Conservation (phyloP, 2,888 invertebrate genomes). For the Hirtodrosophila confusa region DNA sequence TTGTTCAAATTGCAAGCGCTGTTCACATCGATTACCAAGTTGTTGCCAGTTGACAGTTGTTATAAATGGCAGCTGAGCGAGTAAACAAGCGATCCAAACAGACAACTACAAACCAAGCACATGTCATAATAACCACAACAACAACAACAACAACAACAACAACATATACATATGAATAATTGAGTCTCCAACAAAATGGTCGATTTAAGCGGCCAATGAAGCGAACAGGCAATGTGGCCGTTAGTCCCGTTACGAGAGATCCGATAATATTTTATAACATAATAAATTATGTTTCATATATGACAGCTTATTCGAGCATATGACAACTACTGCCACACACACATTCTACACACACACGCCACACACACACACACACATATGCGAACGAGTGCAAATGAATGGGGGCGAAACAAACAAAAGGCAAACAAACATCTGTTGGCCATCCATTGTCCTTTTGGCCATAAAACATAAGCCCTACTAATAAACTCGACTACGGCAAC, state of each 20-base stretch:
- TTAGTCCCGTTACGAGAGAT: slow-evolving; percentile 38
- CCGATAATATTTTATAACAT: slow-evolving; percentile 80
- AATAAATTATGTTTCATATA: slow-evolving; percentile 78
- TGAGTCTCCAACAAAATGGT: slow-evolving; percentile 79
- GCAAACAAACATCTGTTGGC: slow-evolving; percentile 75
- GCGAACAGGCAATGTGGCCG: slow-evolving; percentile 44
- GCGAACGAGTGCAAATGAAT: slow-evolving; percentile 30
- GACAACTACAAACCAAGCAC: slow-evolving; percentile 75
- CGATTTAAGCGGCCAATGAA: slow-evolving; percentile 78
- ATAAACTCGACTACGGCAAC: slow-evolving; percentile 71
- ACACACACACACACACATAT: slow-evolving; percentile 6
- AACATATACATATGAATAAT: slow-evolving; percentile 68
- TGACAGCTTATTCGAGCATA: slow-evolving; percentile 79
- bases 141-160: slow-evolving; percentile 36
- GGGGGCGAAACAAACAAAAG: slow-evolving; percentile 65
- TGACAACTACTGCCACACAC: slow-evolving; percentile 62
- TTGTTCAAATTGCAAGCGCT: slow-evolving; percentile 51
- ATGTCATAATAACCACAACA: slow-evolving; percentile 69
- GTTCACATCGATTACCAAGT: slow-evolving; percentile 61
- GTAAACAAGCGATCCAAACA: slow-evolving; percentile 34
- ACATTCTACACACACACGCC: slow-evolving; percentile 12
- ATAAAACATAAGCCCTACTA: slow-evolving; percentile 78
- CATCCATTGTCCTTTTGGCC: slow-evolving; percentile 76
- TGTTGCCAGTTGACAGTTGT: slow-evolving; percentile 73
- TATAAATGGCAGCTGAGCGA: slow-evolving; percentile 67